Evolutionary conservation across 1,140 invertebrate genomes (phyloP), one percentile per base, ranked within the genome.

Genomic region (Calephelis virginiensis): DNA sequence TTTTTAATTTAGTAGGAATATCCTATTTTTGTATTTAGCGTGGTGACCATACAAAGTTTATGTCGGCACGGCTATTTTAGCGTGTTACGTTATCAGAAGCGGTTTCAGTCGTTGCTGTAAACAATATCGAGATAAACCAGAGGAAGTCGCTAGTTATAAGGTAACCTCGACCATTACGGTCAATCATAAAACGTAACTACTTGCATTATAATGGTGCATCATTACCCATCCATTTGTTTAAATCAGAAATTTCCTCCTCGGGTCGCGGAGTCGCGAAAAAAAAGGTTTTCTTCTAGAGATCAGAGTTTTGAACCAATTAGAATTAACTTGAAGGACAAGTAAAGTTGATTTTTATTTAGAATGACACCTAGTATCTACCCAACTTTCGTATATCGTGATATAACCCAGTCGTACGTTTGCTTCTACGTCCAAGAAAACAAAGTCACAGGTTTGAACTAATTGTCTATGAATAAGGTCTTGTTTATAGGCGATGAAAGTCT

Each of bases 31-130:
- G 7, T 61, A 60, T 60, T n/a, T 37, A 59, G 38, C 28, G 72
- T 74, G 49, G 8, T 14, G 43, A 48, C 63, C 49, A 13, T 64
- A 74, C 75, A 72, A 12, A 45, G 77, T 69, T 72, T 74, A 72
- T 69, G 70, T 56, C 62, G 64, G 13, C 63, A 38, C 56, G 49
- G 63, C 49, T 64, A 64, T 64, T 64, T 64, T 50, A 50, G 63
- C 49, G 48, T 43, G 38, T 64, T 64, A 64, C 63, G 63, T 64
- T 64, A 64, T 64, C 63, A 53, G 17, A 8, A 38, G 63, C 62
- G 43, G 40, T 46, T 28, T 46, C 45, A 28, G 61, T 63, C 61
- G 37, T 59, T 38, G 37, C 37, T 17, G 63, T 65, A 65, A 65
- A 65, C 49, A 56, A 43, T 14, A 59, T 9, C 9, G 63, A 65